Base-by-base conservation (phyloP, 2,113 vertebrate genomes). In the Helogale parvula region DNA sequence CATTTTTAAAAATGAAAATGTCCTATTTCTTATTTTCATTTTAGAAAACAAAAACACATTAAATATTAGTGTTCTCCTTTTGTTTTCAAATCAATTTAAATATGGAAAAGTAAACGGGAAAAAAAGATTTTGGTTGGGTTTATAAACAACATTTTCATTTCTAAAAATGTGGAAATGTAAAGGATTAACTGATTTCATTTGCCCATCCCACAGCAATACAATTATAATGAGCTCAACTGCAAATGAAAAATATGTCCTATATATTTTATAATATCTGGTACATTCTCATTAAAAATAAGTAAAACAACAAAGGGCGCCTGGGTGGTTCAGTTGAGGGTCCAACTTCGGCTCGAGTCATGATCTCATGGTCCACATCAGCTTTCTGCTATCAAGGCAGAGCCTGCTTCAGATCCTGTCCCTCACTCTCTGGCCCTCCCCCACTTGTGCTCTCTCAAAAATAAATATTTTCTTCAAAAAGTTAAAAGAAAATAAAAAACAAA, bases 61-160 rank as follows among this genome's bases (percentile, higher is more conserved):
- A 71, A 79, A 50, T 52, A 60, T 35, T 15, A 88, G 11, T 45
- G n/a, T 50, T 88, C 54, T 15, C 17, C 16, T 45, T 45, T 76
- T 29, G 7, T 76, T 76, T 76, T 45, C 41, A 76, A 76, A 45
- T 76, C 72, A 76, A 76, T 29, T 76, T 76, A 76, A 76, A 76
- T 76, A 45, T 76, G 41, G 14, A 92, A 66, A 79, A 79, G 25
- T 77, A 91, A 95, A 85, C 23, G 84, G 12, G 29, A 65, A 96
- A 97, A 60, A 50, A 84, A 85, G 25, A 95, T 90, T 91, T 81
- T 76, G 33, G 35, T 74, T 89, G 54, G 4, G 54, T 65, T 97
- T 94, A 83, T 50, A 93, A 87, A 90, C 29, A 87, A 90, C 29
- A 96, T 52, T 93, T 90, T 83, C 76, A 88, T 90, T 95, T 84